These are phyloP conservation scores for Ectropis grisescens DNA, from an alignment of 1,140 invertebrate species.

Conservation along the genomic window DNA sequence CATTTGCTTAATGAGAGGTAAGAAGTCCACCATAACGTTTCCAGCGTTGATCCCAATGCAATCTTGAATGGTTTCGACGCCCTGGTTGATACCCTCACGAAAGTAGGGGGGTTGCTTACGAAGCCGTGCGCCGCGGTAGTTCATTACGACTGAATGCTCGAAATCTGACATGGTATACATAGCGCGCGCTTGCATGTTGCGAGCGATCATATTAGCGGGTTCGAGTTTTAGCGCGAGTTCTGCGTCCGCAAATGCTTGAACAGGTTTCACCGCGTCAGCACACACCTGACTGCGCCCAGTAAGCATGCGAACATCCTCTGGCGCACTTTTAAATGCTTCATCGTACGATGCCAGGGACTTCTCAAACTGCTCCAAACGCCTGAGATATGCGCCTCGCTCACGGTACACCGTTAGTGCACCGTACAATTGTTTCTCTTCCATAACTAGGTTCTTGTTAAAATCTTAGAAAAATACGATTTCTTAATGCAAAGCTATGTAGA, in stretches of 20 bases:
- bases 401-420: constrained; percentile 65
- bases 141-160: constrained; percentile 69
- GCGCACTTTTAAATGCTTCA: constrained; percentile 55
- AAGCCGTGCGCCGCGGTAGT: constrained; percentile 46
- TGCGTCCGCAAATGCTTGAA: constrained; percentile 65
- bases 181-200: constrained; percentile 67
- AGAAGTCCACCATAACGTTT: constrained; percentile 52
- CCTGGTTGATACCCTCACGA: constrained; percentile 65
- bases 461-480: too few relatives aligned
- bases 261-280: constrained; percentile 62
- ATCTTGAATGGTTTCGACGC: constrained; percentile 57
- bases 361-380: constrained; percentile 63
- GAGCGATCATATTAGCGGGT: constrained; percentile 56
- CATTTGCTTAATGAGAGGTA: constrained; percentile 49
- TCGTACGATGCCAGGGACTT: constrained; percentile 63
- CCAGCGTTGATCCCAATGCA: constrained; percentile 54
- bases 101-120: constrained; percentile 70
- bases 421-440: constrained; percentile 64
- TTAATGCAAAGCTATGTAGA: too few relatives aligned
- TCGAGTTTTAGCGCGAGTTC: constrained; percentile 61
- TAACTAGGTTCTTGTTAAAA: too few relatives aligned
- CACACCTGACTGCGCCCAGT: constrained; percentile 61
- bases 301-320: constrained; percentile 61
- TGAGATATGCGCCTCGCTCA: constrained; percentile 63
- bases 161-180: constrained; percentile 71